Evolutionary conservation across 1,140 invertebrate genomes (phyloP), one percentile per base, ranked within the genome.

Genomic region (Pseudomyrmex sp.): DNA sequence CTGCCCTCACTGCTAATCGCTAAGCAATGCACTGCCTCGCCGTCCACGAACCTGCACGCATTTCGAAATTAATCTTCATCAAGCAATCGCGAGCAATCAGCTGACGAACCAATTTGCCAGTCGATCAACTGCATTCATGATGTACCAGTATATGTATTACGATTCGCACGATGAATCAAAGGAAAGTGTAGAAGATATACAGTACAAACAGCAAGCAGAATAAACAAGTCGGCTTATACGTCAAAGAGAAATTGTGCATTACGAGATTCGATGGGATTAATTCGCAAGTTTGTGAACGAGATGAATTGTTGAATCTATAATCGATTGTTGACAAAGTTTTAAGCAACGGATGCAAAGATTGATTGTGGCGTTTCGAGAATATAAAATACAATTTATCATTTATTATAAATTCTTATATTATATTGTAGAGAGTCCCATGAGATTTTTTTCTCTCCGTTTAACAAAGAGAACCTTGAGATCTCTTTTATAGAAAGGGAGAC

Each of bases 11-110:
- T 90, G 63, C 93, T 95, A 56, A 96, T 87, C 84, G 95, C 95
- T 84, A 96, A 95, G 89, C 95, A 96, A 87, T 96, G 94, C 13
- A 96, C 92, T 2, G 87, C 90, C 83, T 96, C 95, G 68, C 95
- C 95, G 68, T 95, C 95, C 46, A 95, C 93, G 75, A 91, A 89
- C 91, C 95, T 96, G 87, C 68, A 87, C 56, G 86, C 58, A 88
- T 84, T 88, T 75, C 9, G 20, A 80, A 88, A 84, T 87, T 44
- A 35, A 69, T 54, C 84, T 86, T 63, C 50, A 63, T 65, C 15
- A 54, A 62, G 50, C 69, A 70, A 88, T 58, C 12, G 12, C 54
- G 66, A 79, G 50, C n/a, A 18, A 46, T 20, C 48, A 7, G 10
- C 35, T 56, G 26, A 56, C 10, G 50, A 48, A 35, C 5, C 5